A percentile compares a stretch with the other conserved stretches of the same genome.
Conservation (phyloP, 2,113 vertebrate species). For the Spea multiplicata region DNA sequence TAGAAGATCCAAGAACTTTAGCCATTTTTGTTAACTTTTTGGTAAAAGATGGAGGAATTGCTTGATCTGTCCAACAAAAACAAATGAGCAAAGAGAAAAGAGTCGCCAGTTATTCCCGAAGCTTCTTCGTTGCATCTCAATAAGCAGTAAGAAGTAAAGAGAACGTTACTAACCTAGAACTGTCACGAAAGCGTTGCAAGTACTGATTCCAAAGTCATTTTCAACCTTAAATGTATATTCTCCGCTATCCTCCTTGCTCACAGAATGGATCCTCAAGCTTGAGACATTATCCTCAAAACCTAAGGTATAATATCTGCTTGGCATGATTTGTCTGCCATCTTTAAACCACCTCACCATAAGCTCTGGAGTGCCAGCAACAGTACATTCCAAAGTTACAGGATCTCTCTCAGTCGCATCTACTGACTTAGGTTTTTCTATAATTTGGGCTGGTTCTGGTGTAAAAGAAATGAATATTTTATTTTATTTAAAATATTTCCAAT, state of each 20-base stretch:
- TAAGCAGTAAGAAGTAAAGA: not conserved
- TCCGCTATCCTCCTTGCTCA: slow-evolving; percentile 83
- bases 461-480: slow-evolving; percentile 50
- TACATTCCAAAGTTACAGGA: slow-evolving; percentile 89
- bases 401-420: slow-evolving; percentile 89
- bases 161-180: slow-evolving; percentile 84
- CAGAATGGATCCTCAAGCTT: slow-evolving; percentile 86
- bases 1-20: slow-evolving; percentile 80
- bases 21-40: slow-evolving; percentile 88
- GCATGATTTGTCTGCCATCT: slow-evolving; percentile 83
- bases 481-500: slow-evolving; percentile 13
- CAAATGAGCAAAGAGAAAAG: slow-evolving; percentile 26
- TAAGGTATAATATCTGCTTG: slow-evolving; percentile 88
- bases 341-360: slow-evolving; percentile 92
- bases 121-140: slow-evolving; percentile 24
- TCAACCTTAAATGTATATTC: slow-evolving; percentile 89
- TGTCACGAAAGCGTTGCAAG: slow-evolving; percentile 80
- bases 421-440: slow-evolving; percentile 86
- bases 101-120: slow-evolving; percentile 48
- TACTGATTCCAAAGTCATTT: slow-evolving; percentile 89
- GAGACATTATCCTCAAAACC: slow-evolving; percentile 88
- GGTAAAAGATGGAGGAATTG: slow-evolving; percentile 88
- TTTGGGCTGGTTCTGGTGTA: slow-evolving; percentile 84
- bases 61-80: slow-evolving; percentile 82
- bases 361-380: slow-evolving; percentile 89